Conservation (phyloP, 2,888 invertebrate genomes). For the Vesta saturnalis region DNA sequence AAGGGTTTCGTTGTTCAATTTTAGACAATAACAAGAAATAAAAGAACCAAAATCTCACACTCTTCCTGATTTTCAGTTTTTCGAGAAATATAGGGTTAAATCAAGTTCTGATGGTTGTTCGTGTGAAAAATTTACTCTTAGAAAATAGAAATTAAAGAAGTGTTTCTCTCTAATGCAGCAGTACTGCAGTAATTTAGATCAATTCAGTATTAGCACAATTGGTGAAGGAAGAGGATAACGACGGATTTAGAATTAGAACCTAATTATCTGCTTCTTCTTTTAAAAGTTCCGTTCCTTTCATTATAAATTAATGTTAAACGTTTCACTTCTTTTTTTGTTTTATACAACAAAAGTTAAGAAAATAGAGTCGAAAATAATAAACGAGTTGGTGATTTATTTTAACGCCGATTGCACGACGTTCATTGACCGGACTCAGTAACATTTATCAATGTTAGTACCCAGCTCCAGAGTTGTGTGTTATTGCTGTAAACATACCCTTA, state of each 20-base stretch:
- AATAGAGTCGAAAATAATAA: slow-evolving; percentile 44
- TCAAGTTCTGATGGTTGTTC: slow-evolving; percentile 22
- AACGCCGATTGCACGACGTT: slow-evolving; percentile 45
- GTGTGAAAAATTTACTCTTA: slow-evolving; percentile 25
- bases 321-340: slow-evolving; percentile 23
- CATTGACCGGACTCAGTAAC: slow-evolving; percentile 47
- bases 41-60: slow-evolving; percentile 22
- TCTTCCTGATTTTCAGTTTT: slow-evolving; percentile 22
- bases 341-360: slow-evolving; percentile 40
- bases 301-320: slow-evolving; percentile 30
- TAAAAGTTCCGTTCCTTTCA: background rate
- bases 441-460: slow-evolving; percentile 49
- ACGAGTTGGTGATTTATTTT: slow-evolving; percentile 48
- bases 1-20: slow-evolving; percentile 22
- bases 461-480: slow-evolving; percentile 19
- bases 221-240: background rate
- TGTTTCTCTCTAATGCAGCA: background rate
- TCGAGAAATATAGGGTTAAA: slow-evolving; percentile 26
- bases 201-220: background rate
- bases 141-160: slow-evolving; percentile 26
- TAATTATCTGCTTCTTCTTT: background rate
- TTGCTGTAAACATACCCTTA: slow-evolving; percentile 29
- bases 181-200: slow-evolving; percentile 6
- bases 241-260: background rate
- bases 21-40: slow-evolving; percentile 27